Base-by-base conservation (phyloP, 2,113 vertebrate genomes). In the Bungarus multicinctus region DNA sequence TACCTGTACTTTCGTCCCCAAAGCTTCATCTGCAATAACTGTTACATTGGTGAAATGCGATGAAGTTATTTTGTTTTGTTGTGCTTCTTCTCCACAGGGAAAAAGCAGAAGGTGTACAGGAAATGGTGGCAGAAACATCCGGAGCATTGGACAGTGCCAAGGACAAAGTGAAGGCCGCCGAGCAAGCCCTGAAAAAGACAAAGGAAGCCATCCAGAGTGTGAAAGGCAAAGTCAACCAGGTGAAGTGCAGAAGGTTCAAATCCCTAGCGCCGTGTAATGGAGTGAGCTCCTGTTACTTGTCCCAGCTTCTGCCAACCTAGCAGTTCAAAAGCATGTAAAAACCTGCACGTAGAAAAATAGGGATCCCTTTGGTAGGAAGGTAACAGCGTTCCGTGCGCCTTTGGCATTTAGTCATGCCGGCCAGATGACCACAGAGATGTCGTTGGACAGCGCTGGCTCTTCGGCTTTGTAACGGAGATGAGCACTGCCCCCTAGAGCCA, bases 81-180 rank as follows among this genome's bases (percentile, higher is more conserved):
- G 43, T 85, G 43, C 69, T 20, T 60, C 2, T 0, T 93, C 91
- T 58, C 50, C 57, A 0, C 94, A 99, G 98, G 96, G 93, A n/a
- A 1, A 93, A 88, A 90, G 98, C 98, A 0, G 97, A 98, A 69
- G 95, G 91, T 1, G 95, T 98, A 91, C 97, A 96, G 91, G 97
- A 97, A 1, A 93, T 92, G 2, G 95, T 97, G 12, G 91, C 0
- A 0, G 95, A 88, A 7, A 98, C 98, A 0, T 98, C 97, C 86
- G 91, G 57, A 58, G 97, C 95, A 0, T 85, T 99, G 92, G 95
- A 97, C 1, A 92, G 58, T 1, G 97, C 97, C 0, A 95, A 89
- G 91, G 90, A 90, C 39, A 97, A 98, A 55, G 95, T 95, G 0
- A 93, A 94, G 1, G 93, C 96, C 0, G 98, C 98, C 0, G 94